These are phyloP conservation scores for Ardeotis arabs DNA, from an alignment of 2,113 vertebrate species.

Conservation along the genomic window DNA sequence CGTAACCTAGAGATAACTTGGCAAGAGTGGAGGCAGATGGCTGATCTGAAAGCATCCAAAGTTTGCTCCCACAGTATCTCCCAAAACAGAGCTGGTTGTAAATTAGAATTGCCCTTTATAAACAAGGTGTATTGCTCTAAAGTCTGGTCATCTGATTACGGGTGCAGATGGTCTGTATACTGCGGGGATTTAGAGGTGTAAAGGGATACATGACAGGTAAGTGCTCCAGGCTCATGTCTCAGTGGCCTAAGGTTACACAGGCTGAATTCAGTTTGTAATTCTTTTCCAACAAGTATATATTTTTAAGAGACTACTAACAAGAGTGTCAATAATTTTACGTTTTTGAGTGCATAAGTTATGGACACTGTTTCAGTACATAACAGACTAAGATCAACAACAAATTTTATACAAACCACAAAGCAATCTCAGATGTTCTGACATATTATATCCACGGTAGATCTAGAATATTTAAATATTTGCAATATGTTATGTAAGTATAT, in stretches of 20 bases:
- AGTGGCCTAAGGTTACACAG: conserved; percentile 26
- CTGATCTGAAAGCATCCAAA: conserved; percentile 36
- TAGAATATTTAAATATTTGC: neutral
- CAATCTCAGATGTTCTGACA: neutral
- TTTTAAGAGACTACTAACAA: neutral
- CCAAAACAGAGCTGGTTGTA: conserved; percentile 46
- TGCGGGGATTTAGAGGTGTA: conserved; percentile 39
- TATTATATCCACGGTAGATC: neutral
- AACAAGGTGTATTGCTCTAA: conserved; percentile 36
- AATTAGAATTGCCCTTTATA: conserved; percentile 66
- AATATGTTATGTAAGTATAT: neutral
- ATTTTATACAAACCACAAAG: neutral
- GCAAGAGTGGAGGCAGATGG: conserved; percentile 50
- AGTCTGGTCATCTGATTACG: conserved; percentile 34
- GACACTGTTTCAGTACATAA: neutral
- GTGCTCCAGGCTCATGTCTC: conserved; percentile 22
- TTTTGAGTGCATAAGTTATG: neutral
- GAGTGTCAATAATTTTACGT: neutral
- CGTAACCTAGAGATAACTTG: conserved; percentile 42
- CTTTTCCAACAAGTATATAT: neutral
- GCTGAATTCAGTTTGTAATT: conserved; percentile 10
- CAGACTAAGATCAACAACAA: neutral
- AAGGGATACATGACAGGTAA: conserved; percentile 64
- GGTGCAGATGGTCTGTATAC: conserved; percentile 52
- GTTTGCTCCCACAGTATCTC: conserved; percentile 34